Evolutionary conservation across 2,888 invertebrate genomes (phyloP), one percentile per base, ranked within the genome.

Genomic region (Metopia argyrocephala): DNA sequence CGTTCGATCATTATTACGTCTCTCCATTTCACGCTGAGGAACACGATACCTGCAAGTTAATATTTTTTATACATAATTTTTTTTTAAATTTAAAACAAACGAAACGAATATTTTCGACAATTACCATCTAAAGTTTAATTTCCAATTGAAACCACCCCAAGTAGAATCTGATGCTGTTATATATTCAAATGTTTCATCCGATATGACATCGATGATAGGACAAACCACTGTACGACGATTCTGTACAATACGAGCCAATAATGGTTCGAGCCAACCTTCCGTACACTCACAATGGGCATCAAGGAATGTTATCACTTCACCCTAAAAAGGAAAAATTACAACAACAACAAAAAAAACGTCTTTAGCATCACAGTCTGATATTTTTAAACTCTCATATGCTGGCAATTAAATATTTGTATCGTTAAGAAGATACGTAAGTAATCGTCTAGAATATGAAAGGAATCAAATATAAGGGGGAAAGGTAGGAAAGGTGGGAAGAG

Each of bases 101-200:
- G n/a, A n/a, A n/a, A n/a, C n/a, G n/a, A n/a, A n/a, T n/a, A n/a
- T n/a, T n/a, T n/a, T n/a, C n/a, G 23, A 38, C 18, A 86, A 92
- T 92, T 91, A 96, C 98, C 98, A 98, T 92, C 99, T 94, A 91
- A 99, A 99, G 92, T 99, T 99, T 69, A 99, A 93, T 91, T 98
- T 98, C 99, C 99, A 99, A 92, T 99, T 99, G 92, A 99, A 99
- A 25, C 99, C 99, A 82, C 99, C 99, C 98, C 99, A 99, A 0
- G 99, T 99, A 94, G 98, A 98, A 90, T 99, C 99, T 1, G 98
- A 98, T 0, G 99, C 99, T 65, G 98, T 96, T 83, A 99, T 97
- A 92, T 99, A 99, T 91, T 99, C 98, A 91, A 99, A 99, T 4
- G 97, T 97, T 86, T 99, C 98, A 90, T 99, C 99, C 59, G 97